Percentiles rank a stretch among this genome's conserved stretches.
phyloP scores from a whole-genome alignment of 2,113 vertebrate species.

The Centropus bengalensis region DNA sequence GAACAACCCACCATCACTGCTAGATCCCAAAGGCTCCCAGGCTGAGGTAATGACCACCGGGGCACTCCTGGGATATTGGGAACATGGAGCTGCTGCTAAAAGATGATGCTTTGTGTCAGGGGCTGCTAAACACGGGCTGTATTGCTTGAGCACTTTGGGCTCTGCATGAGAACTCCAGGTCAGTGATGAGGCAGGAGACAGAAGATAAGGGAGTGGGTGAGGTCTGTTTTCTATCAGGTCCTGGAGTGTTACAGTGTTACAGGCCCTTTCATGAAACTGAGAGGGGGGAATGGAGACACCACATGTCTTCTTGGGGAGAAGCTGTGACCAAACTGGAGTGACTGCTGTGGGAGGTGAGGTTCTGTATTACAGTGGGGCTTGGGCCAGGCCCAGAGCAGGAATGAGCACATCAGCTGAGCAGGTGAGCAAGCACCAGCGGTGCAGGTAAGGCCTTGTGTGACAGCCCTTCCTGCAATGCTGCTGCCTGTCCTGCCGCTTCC shows the following conservation, averaged over 20 bases:
- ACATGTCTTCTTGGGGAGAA: background rate
- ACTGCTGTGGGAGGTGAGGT: background rate
- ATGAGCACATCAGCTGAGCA: background rate
- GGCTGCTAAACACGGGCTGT: background rate
- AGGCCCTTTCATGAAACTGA: background rate
- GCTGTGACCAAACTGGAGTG: background rate
- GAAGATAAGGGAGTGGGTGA: background rate
- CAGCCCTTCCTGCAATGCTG: background rate
- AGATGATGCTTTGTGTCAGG: background rate
- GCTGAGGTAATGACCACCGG: background rate
- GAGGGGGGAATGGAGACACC: background rate
- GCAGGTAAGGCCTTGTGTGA: background rate
- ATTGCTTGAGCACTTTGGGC: background rate
- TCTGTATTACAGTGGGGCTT: background rate
- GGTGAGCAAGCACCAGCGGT: background rate
- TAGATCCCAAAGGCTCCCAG: background rate
- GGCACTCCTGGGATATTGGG: background rate
- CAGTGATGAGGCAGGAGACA: background rate
- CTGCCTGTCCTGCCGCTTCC: background rate
- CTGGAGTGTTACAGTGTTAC: background rate
- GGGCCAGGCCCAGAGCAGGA: background rate
- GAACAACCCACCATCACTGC: background rate
- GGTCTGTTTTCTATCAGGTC: background rate
- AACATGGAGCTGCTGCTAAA: background rate
- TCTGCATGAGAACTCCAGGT: background rate